Base-by-base conservation (phyloP, 2,888 invertebrate genomes). In the Troglohyphantes excavatus region DNA sequence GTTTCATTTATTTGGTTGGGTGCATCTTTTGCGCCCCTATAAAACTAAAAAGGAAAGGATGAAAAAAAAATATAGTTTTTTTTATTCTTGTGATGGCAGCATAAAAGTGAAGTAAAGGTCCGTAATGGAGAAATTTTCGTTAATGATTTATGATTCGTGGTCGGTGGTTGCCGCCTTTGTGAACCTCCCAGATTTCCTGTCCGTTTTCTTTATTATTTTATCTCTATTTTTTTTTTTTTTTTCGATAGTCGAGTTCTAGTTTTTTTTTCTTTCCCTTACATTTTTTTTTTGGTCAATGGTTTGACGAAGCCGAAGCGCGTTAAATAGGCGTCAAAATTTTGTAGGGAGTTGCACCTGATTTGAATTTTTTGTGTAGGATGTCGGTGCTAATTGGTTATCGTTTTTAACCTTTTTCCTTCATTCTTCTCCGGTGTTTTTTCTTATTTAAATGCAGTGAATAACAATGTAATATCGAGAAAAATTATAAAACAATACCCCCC, bases 101-200 rank as follows among this genome's bases (percentile, higher is more conserved):
- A 67, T 21, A 73, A 73, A 70, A 59, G 59, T 29, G 23, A 76
- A 43, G 46, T 70, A 63, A 68, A 76, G 27, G 53, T 61, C 33
- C 46, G 46, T 46, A 46, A 46, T 46, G 46, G 46, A 46, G 46
- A 46, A 46, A 46, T 46, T 46, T 46, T 46, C 76, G 89, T 67
- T 89, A 89, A 89, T 89, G 89, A 89, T 89, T 89, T 89, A 89
- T 89, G 83, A 83, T 63, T 83, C 89, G 70, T 76, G 67, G 83
- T 72, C 73, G 89, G 89, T 89, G 89, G 89, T 89, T 89, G 63
- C 89, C 89, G 89, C 89, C 83, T 89, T 83, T 83, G 43, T 19
- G 76, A 39, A 83, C 89, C 89, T 89, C 89, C 83, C 83, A 70
- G 83, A 59, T 65, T 59, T 68, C 2, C 29, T 61, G n/a, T 72